phyloP scores from a whole-genome alignment of 2,888 invertebrate genomes.

The Erebia palarica region DNA sequence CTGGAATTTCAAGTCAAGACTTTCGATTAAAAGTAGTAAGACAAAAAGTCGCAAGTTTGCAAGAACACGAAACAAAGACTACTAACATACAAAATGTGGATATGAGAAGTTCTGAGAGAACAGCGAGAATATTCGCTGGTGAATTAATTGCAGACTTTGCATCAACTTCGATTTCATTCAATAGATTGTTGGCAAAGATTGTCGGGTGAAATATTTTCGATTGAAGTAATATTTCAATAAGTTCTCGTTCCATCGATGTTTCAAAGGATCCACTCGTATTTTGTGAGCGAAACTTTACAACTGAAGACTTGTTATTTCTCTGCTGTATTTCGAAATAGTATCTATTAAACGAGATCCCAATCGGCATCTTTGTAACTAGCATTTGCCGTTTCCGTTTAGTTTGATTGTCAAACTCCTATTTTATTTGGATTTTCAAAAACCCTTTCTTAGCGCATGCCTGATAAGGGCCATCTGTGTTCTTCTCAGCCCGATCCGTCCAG shows the following conservation, averaged over 20 bases:
- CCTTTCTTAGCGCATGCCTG: no score
- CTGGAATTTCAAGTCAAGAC: no score
- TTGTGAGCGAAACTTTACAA: not conserved
- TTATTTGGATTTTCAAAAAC: no score
- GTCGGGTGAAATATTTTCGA: slow-evolving; percentile 9
- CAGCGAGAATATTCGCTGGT: slow-evolving; percentile 30
- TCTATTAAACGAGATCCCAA: no score
- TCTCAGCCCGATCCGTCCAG: no score
- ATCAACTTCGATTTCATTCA: slow-evolving; percentile 36
- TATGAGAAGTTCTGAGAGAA: slow-evolving; percentile 40
- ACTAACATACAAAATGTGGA: slow-evolving; percentile 46
- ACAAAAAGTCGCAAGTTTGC: not conserved
- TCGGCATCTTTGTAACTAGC: no score
- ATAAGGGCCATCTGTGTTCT: no score
- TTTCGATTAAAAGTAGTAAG: not conserved
- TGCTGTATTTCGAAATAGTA: no score
- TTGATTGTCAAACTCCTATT: no score
- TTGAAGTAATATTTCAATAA: slow-evolving; percentile 17
- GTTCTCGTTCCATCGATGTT: not conserved
- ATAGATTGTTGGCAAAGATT: slow-evolving; percentile 32
- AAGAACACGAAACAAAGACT: slow-evolving; percentile 42
- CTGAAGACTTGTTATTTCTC: not conserved
- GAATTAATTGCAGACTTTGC: slow-evolving; percentile 32
- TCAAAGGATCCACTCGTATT: slow-evolving; percentile 3
- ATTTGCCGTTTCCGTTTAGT: no score